Conservation (phyloP, 2,888 invertebrate genomes). For the Thecocarcelia acutangulata region DNA sequence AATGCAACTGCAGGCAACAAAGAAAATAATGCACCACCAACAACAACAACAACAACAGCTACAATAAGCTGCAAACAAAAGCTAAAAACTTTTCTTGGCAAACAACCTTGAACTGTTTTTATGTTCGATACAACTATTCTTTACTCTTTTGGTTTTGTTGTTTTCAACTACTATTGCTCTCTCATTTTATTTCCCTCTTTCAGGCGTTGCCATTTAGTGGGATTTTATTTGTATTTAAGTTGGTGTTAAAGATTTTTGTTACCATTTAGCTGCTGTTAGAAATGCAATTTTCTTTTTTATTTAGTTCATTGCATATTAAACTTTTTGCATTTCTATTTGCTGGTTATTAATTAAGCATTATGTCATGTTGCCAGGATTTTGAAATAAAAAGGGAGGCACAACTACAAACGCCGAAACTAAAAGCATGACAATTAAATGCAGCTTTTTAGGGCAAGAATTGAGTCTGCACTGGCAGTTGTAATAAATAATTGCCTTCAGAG, state of each 20-base stretch:
- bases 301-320: conserved; percentile 18
- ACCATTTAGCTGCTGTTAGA: conserved; percentile 11
- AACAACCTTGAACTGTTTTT: conserved; percentile 68
- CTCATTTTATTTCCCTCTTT: neutral
- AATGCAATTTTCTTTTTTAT: conserved; percentile 33
- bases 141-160: neutral
- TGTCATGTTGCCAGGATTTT: conserved; percentile 30
- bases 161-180: neutral
- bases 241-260: conserved; percentile 30
- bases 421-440: neutral
- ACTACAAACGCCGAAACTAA: neutral
- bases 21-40: conserved; percentile 1
- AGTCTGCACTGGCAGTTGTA: neutral
- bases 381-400: neutral
- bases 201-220: neutral
- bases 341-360: conserved; percentile 65
- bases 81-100: conserved; percentile 52
- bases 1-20: conserved; percentile 20
- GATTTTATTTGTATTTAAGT: conserved; percentile 1
- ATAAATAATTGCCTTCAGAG: too few relatives aligned
- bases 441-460: neutral
- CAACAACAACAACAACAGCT: conserved; percentile 13
- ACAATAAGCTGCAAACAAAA: neutral
- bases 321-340: conserved; percentile 13
- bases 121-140: conserved; percentile 18